phyloP scores from a whole-genome alignment of 2,888 invertebrate species.

The Zelleria hepariella region DNA sequence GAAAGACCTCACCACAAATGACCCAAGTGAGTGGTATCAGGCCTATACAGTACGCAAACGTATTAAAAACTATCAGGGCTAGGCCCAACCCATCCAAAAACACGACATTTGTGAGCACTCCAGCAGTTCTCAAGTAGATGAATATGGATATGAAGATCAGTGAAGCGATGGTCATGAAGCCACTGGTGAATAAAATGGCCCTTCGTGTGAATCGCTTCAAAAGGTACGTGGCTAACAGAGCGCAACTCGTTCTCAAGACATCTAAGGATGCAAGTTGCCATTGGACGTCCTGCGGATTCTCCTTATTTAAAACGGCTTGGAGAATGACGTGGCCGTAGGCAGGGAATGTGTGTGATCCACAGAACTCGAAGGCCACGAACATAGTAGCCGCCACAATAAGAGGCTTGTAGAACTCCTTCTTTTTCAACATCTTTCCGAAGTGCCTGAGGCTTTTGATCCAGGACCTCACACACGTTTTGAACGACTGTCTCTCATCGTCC shows the following conservation, averaged over 20 bases:
- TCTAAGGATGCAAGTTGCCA: slow-evolving; percentile 78
- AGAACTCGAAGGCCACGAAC: slow-evolving; percentile 59
- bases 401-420: slow-evolving; percentile 60
- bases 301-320: slow-evolving; percentile 48
- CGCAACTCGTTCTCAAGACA: slow-evolving; percentile 73
- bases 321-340: slow-evolving; percentile 59
- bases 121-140: slow-evolving; percentile 49
- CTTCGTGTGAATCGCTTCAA: slow-evolving; percentile 50
- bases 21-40: slow-evolving; percentile 64
- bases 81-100: slow-evolving; percentile 47
- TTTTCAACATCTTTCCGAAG: slow-evolving; percentile 51
- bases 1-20: slow-evolving; percentile 64
- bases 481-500: slow-evolving; percentile 1
- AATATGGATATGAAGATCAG: slow-evolving; percentile 49
- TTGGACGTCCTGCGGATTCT: slow-evolving; percentile 42
- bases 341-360: slow-evolving; percentile 63
- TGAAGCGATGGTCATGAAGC: slow-evolving; percentile 47
- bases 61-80: slow-evolving; percentile 52
- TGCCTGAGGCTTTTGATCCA: slow-evolving; percentile 35
- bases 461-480: slow-evolving; percentile 24
- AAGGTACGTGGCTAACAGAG: slow-evolving; percentile 67
- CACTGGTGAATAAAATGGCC: slow-evolving; percentile 55
- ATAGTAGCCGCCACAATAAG: slow-evolving; percentile 59
- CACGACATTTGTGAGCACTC: slow-evolving; percentile 36
- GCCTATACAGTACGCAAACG: slow-evolving; percentile 56